A percentile compares a stretch with the other conserved stretches of the same genome.
phyloP scores from a whole-genome alignment of 2,888 invertebrate species.

The Lochmaea crataegi region DNA sequence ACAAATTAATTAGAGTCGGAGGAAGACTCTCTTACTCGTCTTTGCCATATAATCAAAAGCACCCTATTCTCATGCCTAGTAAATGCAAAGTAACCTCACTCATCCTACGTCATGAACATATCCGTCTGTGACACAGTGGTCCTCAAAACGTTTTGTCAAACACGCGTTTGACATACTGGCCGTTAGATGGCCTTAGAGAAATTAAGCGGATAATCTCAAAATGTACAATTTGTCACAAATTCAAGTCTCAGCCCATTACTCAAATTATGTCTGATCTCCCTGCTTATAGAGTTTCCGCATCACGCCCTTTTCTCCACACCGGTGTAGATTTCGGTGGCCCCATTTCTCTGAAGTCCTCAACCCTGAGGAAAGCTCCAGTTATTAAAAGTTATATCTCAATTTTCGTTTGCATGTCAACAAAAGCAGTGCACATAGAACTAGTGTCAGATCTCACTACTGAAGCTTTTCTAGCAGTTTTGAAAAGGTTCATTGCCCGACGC shows the following conservation, averaged over 20 bases:
- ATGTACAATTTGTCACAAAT: slow-evolving; percentile 9
- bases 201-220: slow-evolving; percentile 7
- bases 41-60: slow-evolving; percentile 23
- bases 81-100: neutral
- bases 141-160: slow-evolving; percentile 32
- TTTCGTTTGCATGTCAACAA: no score
- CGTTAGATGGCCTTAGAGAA: slow-evolving; percentile 33
- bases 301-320: no score
- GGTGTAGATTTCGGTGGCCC: slow-evolving; percentile 23
- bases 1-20: neutral
- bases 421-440: no score
- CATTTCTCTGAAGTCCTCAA: slow-evolving; percentile 21
- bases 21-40: no score
- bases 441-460: no score
- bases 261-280: no score
- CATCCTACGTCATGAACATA: slow-evolving; percentile 26
- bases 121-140: neutral
- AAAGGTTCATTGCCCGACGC: no score
- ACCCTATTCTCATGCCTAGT: slow-evolving; percentile 36
- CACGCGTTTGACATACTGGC: slow-evolving; percentile 38
- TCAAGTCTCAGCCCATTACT: neutral
- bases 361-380: slow-evolving; percentile 18
- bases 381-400: slow-evolving; percentile 17
- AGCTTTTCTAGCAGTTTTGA: no score
- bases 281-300: slow-evolving; percentile 18